Evolutionary conservation across 2,113 vertebrate species (phyloP), one percentile per base, ranked within the genome.

Genomic region (Trichomycterus rosablanca): DNA sequence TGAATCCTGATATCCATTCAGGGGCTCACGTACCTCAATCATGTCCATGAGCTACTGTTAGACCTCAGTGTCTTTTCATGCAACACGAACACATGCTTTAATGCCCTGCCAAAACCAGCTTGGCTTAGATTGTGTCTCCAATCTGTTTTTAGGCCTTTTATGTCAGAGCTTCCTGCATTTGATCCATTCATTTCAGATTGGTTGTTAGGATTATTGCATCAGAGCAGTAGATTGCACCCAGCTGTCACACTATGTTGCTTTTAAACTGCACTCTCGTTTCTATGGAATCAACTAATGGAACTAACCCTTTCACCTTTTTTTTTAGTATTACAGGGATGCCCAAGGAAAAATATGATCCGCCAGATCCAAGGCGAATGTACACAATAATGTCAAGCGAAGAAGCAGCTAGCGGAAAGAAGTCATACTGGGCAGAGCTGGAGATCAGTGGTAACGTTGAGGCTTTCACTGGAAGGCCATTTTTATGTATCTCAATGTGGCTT

Each of bases 311-410:
- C 6, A 59, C 40, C 28, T 66, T 1, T 34, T 66, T 1, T 34
- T 63, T 37, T 72, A 74, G 87, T 86, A 81, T 79, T 74, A 83
- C 82, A 97, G 95, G 92, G 90, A 97, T 97, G 94, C 93, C 93
- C 92, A 97, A 96, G 91, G 95, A 95, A 93, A 97, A 97, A 88
- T 97, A 97, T 93, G 93, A 97, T 83, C 93, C 94, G 86, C 93
- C 95, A 77, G 94, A 97, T 86, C 94, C 93, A 75, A 91, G 94
- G 92, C 94, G 92, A 90, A 96, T 98, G 93, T 97, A 97, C 81
- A 95, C 95, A 81, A 97, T 97, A 87, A 98, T 98, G 95, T 95
- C 95, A 67, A 94, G 86, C 71, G 95, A 98, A 79, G 94, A 97
- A 78, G 91, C 89, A 88, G 90, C 95, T 79, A 97, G 92, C 46